Conservation (phyloP, 1,140 invertebrate genomes). For the Cotesia typhae region DNA sequence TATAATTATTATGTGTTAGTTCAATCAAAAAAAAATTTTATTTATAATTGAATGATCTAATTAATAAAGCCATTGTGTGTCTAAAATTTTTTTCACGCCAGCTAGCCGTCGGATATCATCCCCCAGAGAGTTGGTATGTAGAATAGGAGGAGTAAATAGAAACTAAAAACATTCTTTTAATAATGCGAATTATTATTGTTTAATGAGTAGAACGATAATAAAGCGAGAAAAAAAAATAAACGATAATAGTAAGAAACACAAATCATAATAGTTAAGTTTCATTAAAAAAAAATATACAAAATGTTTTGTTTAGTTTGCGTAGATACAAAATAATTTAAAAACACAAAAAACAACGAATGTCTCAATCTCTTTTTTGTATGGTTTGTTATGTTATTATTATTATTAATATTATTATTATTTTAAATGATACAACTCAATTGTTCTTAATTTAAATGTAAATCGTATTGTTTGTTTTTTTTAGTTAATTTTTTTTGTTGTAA, state of each 20-base stretch:
- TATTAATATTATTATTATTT: constrained; percentile 31
- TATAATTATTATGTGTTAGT: neutral
- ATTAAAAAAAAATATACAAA: constrained; percentile 20
- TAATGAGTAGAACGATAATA: no score
- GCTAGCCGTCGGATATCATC: constrained; percentile 35
- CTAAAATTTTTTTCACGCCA: constrained; percentile 33
- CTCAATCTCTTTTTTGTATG: constrained; percentile 60
- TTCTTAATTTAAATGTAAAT: constrained; percentile 69
- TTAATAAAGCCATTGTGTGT: constrained; percentile 1
- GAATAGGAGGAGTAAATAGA: constrained; percentile 1
- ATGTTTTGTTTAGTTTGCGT: constrained; percentile 16
- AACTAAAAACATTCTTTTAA: neutral
- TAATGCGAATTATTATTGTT: neutral
- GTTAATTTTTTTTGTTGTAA: constrained; percentile 68
- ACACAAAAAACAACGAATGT: constrained; percentile 39
- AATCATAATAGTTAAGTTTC: constrained; percentile 12
- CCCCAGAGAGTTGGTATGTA: constrained; percentile 14
- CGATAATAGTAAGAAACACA: neutral
- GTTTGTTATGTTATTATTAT: constrained; percentile 66
- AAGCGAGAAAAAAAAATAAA: constrained; percentile 7
- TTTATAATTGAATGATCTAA: neutral
- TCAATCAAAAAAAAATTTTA: neutral
- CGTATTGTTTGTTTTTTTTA: constrained; percentile 66
- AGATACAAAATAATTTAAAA: constrained; percentile 34
- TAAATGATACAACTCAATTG: constrained; percentile 64